Evolutionary conservation across 1,140 invertebrate genomes (phyloP).

Genomic region (Drosophila suzukii): DNA sequence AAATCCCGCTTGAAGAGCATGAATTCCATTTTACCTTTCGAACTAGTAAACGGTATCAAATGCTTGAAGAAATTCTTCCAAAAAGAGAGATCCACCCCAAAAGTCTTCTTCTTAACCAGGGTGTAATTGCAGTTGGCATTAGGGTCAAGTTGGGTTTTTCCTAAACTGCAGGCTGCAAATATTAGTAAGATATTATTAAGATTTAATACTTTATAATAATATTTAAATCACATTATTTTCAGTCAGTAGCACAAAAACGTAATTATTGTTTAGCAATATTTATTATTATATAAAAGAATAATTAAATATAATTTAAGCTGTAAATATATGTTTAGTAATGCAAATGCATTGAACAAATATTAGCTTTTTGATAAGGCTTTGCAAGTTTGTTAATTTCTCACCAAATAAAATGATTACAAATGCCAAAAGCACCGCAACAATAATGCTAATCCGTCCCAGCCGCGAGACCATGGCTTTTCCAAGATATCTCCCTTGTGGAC

Average conservation of each 20-base stretch:
- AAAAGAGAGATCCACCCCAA: constrained; percentile 66
- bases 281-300: too few species aligned
- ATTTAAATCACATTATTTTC: too few species aligned
- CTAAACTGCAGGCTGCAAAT: constrained; percentile 4
- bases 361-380: neutral
- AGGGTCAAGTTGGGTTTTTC: constrained; percentile 22
- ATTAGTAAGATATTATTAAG: neutral
- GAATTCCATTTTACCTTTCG: constrained; percentile 75
- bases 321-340: too few species aligned
- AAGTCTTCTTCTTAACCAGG: constrained; percentile 53
- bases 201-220: too few species aligned
- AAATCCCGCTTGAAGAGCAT: constrained; percentile 77
- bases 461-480: constrained; percentile 27
- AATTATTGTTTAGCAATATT: too few species aligned
- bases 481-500: constrained; percentile 1
- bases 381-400: neutral
- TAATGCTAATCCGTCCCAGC: constrained; percentile 13
- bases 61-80: constrained; percentile 79
- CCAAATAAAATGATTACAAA: constrained; percentile 10
- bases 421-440: constrained; percentile 21
- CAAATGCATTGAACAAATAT: neutral
- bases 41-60: constrained; percentile 64
- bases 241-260: too few species aligned
- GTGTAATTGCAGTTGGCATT: constrained; percentile 63
- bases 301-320: too few species aligned